A percentile compares a stretch with the other conserved stretches of the same genome.
These are phyloP conservation scores for Hepsetus odoe DNA, from an alignment of 2,113 vertebrate species.

Conservation along the genomic window DNA sequence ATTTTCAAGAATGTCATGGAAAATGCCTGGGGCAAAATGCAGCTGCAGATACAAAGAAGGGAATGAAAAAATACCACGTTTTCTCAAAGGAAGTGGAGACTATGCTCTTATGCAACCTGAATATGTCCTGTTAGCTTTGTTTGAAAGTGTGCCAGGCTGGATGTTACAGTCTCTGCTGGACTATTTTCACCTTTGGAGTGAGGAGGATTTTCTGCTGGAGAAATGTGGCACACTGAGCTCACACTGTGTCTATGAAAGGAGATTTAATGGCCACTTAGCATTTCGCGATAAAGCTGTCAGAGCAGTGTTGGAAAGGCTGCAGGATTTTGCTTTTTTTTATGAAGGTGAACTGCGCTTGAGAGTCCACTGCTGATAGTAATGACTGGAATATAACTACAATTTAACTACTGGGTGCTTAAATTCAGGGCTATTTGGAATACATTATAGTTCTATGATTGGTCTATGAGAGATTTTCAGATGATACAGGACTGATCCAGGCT, in stretches of 20 bases:
- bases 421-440: neutral
- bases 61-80: slow-evolving; percentile 38
- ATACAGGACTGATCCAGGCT: no score
- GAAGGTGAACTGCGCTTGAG: neutral
- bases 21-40: slow-evolving; percentile 54
- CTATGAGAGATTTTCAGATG: no score
- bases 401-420: neutral
- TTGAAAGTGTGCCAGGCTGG: slow-evolving; percentile 57
- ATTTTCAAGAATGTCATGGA: slow-evolving; percentile 43
- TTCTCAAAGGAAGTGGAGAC: slow-evolving; percentile 42
- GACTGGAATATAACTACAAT: slow-evolving; percentile 1
- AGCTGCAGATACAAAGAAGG: slow-evolving; percentile 19
- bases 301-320: slow-evolving; percentile 52
- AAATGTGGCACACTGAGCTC: slow-evolving; percentile 54
- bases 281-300: slow-evolving; percentile 52
- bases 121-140: slow-evolving; percentile 60
- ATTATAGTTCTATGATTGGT: no score
- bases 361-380: slow-evolving; percentile 49
- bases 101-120: slow-evolving; percentile 56
- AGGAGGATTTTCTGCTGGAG: slow-evolving; percentile 46
- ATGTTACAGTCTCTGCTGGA: slow-evolving; percentile 41
- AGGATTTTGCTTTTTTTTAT: slow-evolving; percentile 41
- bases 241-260: slow-evolving; percentile 41
- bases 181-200: slow-evolving; percentile 62
- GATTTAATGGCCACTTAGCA: slow-evolving; percentile 61